A percentile compares a stretch with the other conserved stretches of the same genome.
phyloP scores from a whole-genome alignment of 2,888 invertebrate genomes.

The Campopleginae sp. region DNA sequence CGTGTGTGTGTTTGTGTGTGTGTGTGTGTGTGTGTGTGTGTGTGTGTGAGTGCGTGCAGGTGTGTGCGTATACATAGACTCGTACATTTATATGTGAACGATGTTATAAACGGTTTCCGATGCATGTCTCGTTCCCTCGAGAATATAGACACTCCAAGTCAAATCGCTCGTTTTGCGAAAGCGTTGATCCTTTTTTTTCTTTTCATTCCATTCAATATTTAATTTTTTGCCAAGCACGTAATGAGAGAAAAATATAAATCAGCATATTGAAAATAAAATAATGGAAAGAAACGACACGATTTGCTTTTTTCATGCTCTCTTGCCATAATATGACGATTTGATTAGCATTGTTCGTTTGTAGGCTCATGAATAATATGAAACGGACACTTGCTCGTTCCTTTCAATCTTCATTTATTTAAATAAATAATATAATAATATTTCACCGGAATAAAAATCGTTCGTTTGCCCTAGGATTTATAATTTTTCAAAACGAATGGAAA shows the following conservation, averaged over 20 bases:
- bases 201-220: conserved; percentile 5
- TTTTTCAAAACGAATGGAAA: not conserved
- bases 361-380: not conserved
- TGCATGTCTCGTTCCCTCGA: conserved; percentile 10
- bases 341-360: not conserved
- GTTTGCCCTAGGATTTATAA: not conserved
- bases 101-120: conserved; percentile 17
- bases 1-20: not conserved
- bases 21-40: not conserved
- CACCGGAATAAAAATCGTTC: not conserved
- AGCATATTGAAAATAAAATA: not conserved
- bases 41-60: no score
- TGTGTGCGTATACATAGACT: not conserved
- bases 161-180: conserved; percentile 35
- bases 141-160: conserved; percentile 15
- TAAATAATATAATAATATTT: not conserved
- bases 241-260: conserved; percentile 2
- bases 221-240: conserved; percentile 19
- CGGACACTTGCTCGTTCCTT: not conserved
- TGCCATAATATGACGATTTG: not conserved
- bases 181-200: conserved; percentile 7
- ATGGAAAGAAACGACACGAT: not conserved
- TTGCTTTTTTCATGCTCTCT: not conserved
- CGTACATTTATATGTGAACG: not conserved
- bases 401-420: not conserved